Conservation (phyloP, 2,113 vertebrate species). For the Poicephalus gulielmi region DNA sequence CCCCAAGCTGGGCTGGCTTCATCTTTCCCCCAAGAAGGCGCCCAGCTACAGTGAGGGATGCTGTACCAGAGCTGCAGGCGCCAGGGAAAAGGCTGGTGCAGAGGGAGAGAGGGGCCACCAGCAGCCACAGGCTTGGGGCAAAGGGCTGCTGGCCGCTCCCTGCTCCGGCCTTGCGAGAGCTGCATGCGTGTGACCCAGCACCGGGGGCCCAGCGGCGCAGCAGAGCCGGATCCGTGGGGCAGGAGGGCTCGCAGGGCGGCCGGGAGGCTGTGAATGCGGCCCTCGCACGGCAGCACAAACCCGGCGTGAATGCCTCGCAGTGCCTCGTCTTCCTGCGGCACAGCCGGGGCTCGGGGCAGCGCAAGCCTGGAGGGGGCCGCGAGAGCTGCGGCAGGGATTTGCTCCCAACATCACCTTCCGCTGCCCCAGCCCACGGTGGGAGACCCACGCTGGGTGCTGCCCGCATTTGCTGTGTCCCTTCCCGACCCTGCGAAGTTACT, state of each 20-base stretch:
- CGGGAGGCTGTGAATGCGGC: background rate
- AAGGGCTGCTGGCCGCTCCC: background rate
- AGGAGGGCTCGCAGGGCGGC: background rate
- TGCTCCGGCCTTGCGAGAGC: rapidly evolving
- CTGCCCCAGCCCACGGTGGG: rapidly evolving
- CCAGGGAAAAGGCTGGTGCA: background rate
- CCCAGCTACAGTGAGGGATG: rapidly evolving
- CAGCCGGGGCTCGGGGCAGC: background rate
- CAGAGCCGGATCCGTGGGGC: background rate
- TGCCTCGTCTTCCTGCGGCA: background rate
- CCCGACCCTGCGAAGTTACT: background rate
- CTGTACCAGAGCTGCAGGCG: background rate
- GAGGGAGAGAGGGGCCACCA: background rate
- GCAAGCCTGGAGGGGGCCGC: background rate
- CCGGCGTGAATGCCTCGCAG: background rate
- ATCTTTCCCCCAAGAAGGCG: background rate
- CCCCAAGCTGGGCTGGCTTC: background rate
- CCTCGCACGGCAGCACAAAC: background rate
- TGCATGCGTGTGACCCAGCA: background rate
- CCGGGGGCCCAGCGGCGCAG: background rate
- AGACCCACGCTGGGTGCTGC: background rate
- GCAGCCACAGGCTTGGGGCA: background rate
- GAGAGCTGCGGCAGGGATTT: background rate
- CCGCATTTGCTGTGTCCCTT: rapidly evolving
- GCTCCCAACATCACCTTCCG: background rate